phyloP scores from a whole-genome alignment of 2,888 invertebrate genomes.

The Drosophila aldrichi region DNA sequence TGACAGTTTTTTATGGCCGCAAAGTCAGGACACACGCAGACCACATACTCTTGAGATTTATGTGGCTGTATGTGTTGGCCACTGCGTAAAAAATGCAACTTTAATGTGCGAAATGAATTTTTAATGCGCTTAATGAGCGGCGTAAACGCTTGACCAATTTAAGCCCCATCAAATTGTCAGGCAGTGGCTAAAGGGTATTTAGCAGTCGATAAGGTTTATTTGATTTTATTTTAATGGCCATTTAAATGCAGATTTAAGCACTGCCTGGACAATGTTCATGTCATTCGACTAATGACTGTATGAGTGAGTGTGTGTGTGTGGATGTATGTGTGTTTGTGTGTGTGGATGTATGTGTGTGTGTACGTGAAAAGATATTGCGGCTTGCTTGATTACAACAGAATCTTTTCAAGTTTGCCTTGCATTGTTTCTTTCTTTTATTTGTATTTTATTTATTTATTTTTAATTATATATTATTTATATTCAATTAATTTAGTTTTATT shows the following conservation, averaged over 20 bases:
- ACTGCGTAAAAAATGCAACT: slow-evolving; percentile 7
- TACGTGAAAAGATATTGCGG: neutral
- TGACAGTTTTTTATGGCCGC: slow-evolving; percentile 24
- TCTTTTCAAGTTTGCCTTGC: neutral
- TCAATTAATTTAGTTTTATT: too few relatives aligned
- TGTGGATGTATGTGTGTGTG: neutral
- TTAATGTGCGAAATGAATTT: slow-evolving; percentile 6
- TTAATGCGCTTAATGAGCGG: neutral
- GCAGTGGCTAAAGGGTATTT: neutral
- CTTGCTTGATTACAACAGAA: neutral
- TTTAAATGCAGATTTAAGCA: slow-evolving; percentile 9
- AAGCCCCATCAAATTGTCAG: neutral
- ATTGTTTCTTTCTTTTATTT: neutral
- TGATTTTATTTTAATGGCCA: neutral
- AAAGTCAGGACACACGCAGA: neutral
- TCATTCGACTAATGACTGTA: slow-evolving; percentile 16
- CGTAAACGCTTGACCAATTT: neutral
- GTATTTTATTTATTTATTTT: too few relatives aligned
- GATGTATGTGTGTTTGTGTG: neutral
- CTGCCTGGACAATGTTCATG: neutral
- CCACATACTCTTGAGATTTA: slow-evolving; percentile 10
- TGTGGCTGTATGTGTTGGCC: slow-evolving; percentile 15
- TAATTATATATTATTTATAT: too few relatives aligned
- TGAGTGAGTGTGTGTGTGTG: too few relatives aligned
- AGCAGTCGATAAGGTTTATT: neutral